Percentiles rank a stretch among this genome's conserved stretches.
Evolutionary conservation across 2,113 vertebrate genomes (phyloP).

Genomic region (Psittacara wagleri): DNA sequence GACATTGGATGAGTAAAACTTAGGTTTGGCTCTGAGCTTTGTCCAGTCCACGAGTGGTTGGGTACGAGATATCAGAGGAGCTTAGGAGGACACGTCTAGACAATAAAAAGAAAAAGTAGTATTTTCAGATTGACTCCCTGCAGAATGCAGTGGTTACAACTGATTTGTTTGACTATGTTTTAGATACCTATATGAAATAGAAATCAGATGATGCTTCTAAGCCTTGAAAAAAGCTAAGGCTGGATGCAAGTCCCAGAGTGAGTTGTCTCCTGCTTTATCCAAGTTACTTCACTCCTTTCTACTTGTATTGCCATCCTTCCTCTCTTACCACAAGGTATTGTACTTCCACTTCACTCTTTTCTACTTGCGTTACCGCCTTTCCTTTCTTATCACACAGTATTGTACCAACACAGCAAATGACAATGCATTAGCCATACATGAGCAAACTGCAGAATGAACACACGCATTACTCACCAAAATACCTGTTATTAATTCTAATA

Average conservation of each 20-base stretch:
- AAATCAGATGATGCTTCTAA: neutral
- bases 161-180: neutral
- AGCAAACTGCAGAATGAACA: neutral
- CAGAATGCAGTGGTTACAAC: neutral
- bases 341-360: neutral
- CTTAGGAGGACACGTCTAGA: neutral
- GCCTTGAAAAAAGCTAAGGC: neutral
- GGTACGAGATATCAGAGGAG: neutral
- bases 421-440: neutral
- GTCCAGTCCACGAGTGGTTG: neutral
- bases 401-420: neutral
- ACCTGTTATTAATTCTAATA: conserved; percentile 43
- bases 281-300: neutral
- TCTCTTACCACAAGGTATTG: neutral
- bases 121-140: neutral
- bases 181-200: neutral
- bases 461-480: neutral
- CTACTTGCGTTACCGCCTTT: neutral
- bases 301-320: neutral
- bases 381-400: neutral
- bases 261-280: neutral
- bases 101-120: neutral
- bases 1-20: neutral
- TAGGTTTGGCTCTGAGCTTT: neutral
- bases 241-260: neutral